Evolutionary conservation across 2,113 vertebrate species (phyloP).

Genomic region (Recurvirostra avosetta): DNA sequence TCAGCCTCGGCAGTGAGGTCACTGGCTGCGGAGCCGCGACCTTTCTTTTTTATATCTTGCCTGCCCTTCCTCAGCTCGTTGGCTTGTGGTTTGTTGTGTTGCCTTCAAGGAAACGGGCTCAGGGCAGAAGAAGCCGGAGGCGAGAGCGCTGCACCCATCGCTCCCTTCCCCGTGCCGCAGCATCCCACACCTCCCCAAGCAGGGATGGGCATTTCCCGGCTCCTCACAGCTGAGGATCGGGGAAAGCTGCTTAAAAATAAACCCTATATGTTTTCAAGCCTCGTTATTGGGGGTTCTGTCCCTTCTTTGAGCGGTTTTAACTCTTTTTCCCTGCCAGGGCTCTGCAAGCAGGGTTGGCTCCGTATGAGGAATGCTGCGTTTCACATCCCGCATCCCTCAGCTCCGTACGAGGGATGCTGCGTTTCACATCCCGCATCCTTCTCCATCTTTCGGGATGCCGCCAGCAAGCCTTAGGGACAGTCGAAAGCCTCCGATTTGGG

Average conservation of each 20-base stretch:
- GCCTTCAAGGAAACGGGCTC: neutral
- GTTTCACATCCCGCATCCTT: no score
- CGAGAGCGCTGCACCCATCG: fast-evolving
- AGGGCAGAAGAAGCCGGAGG: neutral
- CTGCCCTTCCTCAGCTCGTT: neutral
- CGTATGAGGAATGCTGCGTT: fast-evolving
- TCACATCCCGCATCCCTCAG: neutral
- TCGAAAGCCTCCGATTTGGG: fast-evolving
- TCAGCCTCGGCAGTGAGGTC: neutral
- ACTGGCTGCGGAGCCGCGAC: neutral
- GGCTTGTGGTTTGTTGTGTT: neutral
- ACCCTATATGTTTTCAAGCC: neutral
- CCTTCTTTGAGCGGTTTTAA: neutral
- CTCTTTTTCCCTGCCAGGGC: neutral
- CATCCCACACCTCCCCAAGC: fast-evolving
- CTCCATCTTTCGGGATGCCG: neutral
- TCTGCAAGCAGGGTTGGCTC: neutral
- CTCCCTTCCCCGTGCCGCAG: neutral
- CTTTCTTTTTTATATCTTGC: neutral
- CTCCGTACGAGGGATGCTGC: no score
- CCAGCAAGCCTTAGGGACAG: neutral
- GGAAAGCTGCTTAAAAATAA: neutral
- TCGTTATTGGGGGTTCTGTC: neutral
- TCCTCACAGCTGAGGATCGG: neutral
- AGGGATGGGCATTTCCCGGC: neutral